Conservation (phyloP, 2,888 invertebrate genomes). For the Chrysotoxum bicinctum region DNA sequence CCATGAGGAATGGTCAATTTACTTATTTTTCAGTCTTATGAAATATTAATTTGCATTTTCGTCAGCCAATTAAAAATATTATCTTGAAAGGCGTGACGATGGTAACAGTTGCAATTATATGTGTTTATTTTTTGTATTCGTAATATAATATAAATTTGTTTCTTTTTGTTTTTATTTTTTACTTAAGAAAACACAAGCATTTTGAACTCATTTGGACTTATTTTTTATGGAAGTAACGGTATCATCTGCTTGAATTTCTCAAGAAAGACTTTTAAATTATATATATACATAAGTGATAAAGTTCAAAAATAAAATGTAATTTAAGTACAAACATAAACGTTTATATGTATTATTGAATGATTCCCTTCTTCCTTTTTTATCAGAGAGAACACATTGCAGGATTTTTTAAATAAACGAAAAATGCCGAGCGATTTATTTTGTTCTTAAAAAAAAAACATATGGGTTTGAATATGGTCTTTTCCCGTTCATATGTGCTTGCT, state of each 20-base stretch:
- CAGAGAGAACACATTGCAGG: too few relatives aligned
- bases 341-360: too few relatives aligned
- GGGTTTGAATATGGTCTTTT: too few relatives aligned
- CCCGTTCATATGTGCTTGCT: too few relatives aligned
- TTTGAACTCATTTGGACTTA: neutral
- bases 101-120: constrained; percentile 3
- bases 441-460: too few relatives aligned
- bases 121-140: neutral
- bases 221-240: neutral
- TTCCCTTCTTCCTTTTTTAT: too few relatives aligned
- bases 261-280: neutral
- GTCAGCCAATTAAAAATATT: constrained; percentile 41
- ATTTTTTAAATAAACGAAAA: too few relatives aligned
- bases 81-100: constrained; percentile 33
- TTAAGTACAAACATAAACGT: too few relatives aligned
- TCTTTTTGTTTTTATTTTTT: neutral
- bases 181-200: neutral
- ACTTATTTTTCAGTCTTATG: constrained; percentile 27
- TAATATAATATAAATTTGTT: too few relatives aligned
- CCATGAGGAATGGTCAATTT: neutral
- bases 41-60: constrained; percentile 39
- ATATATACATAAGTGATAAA: neutral
- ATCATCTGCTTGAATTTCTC: neutral
- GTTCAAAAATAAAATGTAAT: neutral
- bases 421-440: too few relatives aligned